A percentile compares a stretch with the other conserved stretches of the same genome.
phyloP scores from a whole-genome alignment of 2,888 invertebrate genomes.

The Pantelozetes paolii region DNA sequence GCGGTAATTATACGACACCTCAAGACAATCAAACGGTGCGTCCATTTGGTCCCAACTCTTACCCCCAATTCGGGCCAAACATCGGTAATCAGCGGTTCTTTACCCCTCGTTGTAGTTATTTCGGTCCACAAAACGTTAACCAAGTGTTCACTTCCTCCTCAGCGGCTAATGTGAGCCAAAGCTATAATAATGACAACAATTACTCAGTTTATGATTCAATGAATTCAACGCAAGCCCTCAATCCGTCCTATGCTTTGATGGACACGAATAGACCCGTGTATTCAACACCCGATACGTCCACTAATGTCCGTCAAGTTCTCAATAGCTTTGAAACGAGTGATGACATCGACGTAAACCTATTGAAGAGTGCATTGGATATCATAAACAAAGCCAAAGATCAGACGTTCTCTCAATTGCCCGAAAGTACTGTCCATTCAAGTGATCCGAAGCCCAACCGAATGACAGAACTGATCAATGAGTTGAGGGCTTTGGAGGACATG shows the following conservation, averaged over 20 bases:
- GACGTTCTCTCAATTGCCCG: background rate
- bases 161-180: background rate
- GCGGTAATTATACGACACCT: background rate
- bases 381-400: background rate
- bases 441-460: background rate
- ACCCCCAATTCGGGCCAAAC: background rate
- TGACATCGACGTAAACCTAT: background rate
- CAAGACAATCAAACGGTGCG: background rate
- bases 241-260: too few species aligned
- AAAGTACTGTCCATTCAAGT: background rate
- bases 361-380: background rate
- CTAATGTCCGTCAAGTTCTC: background rate
- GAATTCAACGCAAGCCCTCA: background rate
- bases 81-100: background rate
- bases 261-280: slow-evolving; percentile 20
- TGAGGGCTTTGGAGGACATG: background rate
- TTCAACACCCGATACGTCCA: background rate
- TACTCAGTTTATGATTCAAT: background rate
- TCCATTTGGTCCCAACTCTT: background rate
- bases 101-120: background rate
- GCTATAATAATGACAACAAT: background rate
- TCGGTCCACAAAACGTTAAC: background rate
- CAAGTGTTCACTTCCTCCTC: background rate
- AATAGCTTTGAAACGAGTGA: too few species aligned
- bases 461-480: background rate